A percentile compares a stretch with the other conserved stretches of the same genome.
Conservation (phyloP, 2,113 vertebrate species). For the Spea bombifrons region DNA sequence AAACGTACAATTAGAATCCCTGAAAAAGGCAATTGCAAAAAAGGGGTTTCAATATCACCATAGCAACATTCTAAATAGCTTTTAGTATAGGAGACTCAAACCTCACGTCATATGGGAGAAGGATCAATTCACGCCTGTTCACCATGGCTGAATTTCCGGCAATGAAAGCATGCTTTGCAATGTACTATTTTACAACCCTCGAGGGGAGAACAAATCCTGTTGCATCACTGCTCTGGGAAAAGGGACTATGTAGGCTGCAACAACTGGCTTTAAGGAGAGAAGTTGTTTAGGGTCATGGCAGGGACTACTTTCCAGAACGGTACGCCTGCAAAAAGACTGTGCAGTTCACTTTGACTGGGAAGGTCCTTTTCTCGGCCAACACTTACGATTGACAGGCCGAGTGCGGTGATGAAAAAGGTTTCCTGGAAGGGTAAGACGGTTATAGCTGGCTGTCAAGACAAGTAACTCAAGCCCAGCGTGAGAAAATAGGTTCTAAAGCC, state of each 20-base stretch:
- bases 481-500: constrained; percentile 1
- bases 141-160: background rate
- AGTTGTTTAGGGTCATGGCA: background rate
- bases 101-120: background rate
- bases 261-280: background rate
- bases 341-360: constrained; percentile 24
- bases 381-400: constrained; percentile 35
- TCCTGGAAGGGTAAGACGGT: constrained; percentile 24
- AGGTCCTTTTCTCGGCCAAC: constrained; percentile 44
- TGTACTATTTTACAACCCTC: constrained; percentile 9
- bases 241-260: background rate
- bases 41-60: no score
- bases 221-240: constrained; percentile 22
- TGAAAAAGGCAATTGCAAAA: no score
- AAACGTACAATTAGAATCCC: no score
- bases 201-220: background rate
- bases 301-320: background rate
- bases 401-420: constrained; percentile 8
- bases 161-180: constrained; percentile 16
- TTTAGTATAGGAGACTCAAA: background rate
- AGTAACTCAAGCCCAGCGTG: background rate
- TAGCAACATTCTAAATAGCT: no score
- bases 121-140: background rate
- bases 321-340: constrained; percentile 10
- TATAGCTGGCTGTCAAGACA: background rate